Evolutionary conservation across 1,140 invertebrate species (phyloP).

Genomic region (Orius insidiosus): DNA sequence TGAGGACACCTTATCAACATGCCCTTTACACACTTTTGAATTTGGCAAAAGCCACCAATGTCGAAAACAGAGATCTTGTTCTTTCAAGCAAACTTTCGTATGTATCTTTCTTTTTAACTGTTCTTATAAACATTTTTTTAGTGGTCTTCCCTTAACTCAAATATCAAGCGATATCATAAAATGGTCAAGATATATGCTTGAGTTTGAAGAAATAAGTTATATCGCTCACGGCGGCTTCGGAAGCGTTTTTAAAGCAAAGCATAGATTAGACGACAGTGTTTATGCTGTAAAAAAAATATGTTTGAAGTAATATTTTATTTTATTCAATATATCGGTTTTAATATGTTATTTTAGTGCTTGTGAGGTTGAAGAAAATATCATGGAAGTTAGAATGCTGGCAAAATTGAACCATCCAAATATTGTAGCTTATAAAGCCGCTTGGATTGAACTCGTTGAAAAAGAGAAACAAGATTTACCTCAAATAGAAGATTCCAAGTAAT

Average conservation of each 20-base stretch:
- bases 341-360: conserved; percentile 22
- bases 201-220: conserved; percentile 53
- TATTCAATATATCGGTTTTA: too few species aligned
- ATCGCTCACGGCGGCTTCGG: conserved; percentile 64
- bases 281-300: conserved; percentile 72
- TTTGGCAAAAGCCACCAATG: conserved; percentile 26
- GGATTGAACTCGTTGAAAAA: conserved; percentile 43
- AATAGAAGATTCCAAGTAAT: conserved; percentile 11
- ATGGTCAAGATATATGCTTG: conserved; percentile 48
- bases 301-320: conserved; percentile 32
- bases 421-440: conserved; percentile 67
- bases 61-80: conserved; percentile 7
- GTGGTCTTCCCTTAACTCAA: not conserved
- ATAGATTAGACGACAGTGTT: conserved; percentile 52
- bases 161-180: conserved; percentile 22
- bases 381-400: conserved; percentile 64
- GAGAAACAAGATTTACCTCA: not conserved
- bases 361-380: conserved; percentile 39
- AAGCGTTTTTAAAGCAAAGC: conserved; percentile 39
- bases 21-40: conserved; percentile 39
- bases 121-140: too few species aligned
- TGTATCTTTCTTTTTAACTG: not conserved
- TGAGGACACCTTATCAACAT: conserved; percentile 41
- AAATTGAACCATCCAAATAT: conserved; percentile 63
- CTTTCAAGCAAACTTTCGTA: conserved; percentile 3